A percentile compares a stretch with the other conserved stretches of the same genome.
Conservation (phyloP, 2,113 vertebrate genomes). For the Xiphias gladius region DNA sequence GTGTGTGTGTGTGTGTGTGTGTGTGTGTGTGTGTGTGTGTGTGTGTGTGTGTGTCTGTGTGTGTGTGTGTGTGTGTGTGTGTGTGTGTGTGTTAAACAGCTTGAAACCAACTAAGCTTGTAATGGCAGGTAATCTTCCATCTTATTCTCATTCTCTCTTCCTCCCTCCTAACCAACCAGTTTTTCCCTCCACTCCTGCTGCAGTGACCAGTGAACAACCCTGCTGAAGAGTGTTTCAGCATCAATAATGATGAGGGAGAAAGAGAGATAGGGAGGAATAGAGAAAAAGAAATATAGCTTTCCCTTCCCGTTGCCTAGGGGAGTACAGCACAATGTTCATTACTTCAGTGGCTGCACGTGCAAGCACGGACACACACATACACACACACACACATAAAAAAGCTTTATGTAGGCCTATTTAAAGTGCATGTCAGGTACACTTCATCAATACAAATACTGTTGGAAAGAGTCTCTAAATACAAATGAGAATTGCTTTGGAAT, state of each 20-base stretch:
- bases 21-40: constrained; percentile 29
- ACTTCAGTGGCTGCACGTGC: constrained; percentile 12
- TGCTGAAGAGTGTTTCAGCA: constrained; percentile 48
- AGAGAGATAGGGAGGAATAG: constrained; percentile 11
- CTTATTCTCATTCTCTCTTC: constrained; percentile 7
- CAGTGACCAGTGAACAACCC: constrained; percentile 65
- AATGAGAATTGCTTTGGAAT: constrained; percentile 41
- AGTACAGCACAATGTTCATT: constrained; percentile 22
- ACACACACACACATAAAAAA: background rate
- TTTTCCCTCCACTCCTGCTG: constrained; percentile 25
- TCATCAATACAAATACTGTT: constrained; percentile 58
- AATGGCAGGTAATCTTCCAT: constrained; percentile 26
- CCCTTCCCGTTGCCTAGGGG: constrained; percentile 10
- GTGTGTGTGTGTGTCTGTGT: constrained; percentile 31
- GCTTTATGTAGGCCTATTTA: constrained; percentile 33
- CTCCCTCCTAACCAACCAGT: constrained; percentile 8
- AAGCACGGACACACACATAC: background rate
- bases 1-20: constrained; percentile 25
- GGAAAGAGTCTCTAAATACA: constrained; percentile 41
- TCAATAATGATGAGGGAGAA: constrained; percentile 63
- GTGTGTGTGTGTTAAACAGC: constrained; percentile 25
- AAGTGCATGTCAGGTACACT: constrained; percentile 43
- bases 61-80: constrained; percentile 23
- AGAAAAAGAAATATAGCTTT: constrained; percentile 52
- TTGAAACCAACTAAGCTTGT: constrained; percentile 38